Conservation (phyloP, 1,140 invertebrate species). For the Piezodorus guildinii region DNA sequence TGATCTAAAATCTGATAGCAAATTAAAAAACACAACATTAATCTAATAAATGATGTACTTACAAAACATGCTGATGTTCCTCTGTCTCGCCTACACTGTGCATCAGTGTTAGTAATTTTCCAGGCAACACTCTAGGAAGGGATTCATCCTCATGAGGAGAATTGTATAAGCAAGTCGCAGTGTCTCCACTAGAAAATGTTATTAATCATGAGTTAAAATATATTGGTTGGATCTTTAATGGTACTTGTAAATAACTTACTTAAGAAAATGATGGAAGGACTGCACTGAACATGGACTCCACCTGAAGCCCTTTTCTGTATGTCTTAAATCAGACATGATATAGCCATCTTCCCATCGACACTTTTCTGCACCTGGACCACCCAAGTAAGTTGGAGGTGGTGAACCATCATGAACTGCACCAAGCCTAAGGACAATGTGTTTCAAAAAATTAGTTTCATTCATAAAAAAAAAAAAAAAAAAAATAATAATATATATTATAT, state of each 20-base stretch:
- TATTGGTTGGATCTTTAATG: too few relatives aligned
- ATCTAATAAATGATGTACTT: too few relatives aligned
- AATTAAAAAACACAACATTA: too few relatives aligned
- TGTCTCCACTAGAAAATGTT: constrained; percentile 63
- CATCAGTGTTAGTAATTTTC: constrained; percentile 76
- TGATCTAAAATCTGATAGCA: too few relatives aligned
- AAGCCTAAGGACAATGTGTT: constrained; percentile 45
- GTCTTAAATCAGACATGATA: constrained; percentile 89
- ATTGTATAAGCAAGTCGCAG: constrained; percentile 86
- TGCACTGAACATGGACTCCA: constrained; percentile 90
- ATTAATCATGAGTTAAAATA: too few relatives aligned
- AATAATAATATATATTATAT: too few relatives aligned
- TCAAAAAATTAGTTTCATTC: constrained; percentile 22
- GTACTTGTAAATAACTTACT: constrained; percentile 45
- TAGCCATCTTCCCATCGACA: constrained; percentile 93
- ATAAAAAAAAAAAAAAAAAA: too few relatives aligned
- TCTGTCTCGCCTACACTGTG: constrained; percentile 83
- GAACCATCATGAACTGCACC: constrained; percentile 91
- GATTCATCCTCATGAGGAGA: constrained; percentile 87
- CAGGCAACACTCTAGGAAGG: constrained; percentile 75
- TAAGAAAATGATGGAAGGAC: constrained; percentile 90
- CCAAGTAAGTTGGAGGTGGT: constrained; percentile 83
- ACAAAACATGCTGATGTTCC: constrained; percentile 84
- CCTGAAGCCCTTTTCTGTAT: constrained; percentile 86
- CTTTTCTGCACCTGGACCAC: constrained; percentile 87